A percentile compares a stretch with the other conserved stretches of the same genome.
Conservation (phyloP, 2,888 invertebrate species). For the Leucophora obtusa region DNA sequence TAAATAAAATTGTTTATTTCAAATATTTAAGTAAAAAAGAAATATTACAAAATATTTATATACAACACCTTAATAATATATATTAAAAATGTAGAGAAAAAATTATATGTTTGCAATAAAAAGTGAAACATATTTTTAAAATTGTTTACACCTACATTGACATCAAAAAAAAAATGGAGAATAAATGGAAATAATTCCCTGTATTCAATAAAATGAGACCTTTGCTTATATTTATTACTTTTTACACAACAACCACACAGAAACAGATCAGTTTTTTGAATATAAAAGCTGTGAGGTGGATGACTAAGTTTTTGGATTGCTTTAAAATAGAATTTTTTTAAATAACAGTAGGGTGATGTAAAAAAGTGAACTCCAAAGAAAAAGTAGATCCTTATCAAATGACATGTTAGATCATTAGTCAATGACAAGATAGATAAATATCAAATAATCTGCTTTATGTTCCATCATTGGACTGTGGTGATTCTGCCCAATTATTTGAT, state of each 20-base stretch:
- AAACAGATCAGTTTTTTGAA: neutral
- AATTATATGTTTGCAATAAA: neutral
- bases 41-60: neutral
- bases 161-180: slow-evolving; percentile 36
- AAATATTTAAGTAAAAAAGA: neutral
- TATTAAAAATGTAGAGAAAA: neutral
- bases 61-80: neutral
- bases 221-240: slow-evolving; percentile 55
- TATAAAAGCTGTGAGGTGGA: neutral
- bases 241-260: neutral
- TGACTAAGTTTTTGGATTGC: neutral
- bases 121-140: slow-evolving; percentile 32
- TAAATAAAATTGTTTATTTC: neutral
- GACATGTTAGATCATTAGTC: no score
- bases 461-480: no score
- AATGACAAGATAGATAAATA: no score
- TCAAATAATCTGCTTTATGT: no score
- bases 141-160: slow-evolving; percentile 40
- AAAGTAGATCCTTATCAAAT: no score
- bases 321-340: neutral
- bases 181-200: slow-evolving; percentile 30
- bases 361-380: no score
- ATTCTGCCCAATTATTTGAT: no score
- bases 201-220: slow-evolving; percentile 38
- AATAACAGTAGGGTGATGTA: no score